Percentiles rank a stretch among this genome's conserved stretches.
These are phyloP conservation scores for Tetranychus truncatus DNA, from an alignment of 2,888 invertebrate species.

Conservation along the genomic window DNA sequence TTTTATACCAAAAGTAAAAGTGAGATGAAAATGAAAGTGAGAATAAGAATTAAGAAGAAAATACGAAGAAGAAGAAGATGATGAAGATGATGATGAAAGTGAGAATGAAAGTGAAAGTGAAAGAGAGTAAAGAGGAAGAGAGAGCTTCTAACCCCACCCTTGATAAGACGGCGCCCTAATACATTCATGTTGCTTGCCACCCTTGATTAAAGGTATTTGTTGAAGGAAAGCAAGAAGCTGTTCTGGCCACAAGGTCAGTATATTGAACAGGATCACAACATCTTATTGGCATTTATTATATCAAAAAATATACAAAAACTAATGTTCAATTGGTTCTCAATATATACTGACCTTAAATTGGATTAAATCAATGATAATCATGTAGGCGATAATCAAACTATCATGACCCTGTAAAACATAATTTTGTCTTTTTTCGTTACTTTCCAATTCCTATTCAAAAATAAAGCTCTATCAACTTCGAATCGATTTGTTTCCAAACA, in stretches of 20 bases:
- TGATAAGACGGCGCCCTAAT: not conserved
- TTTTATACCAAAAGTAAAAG: not conserved
- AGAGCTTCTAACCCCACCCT: not conserved
- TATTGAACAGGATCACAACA: not conserved
- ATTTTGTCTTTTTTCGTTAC: no score
- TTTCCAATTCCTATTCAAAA: no score
- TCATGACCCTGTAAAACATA: not conserved
- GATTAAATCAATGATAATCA: not conserved
- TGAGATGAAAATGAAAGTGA: not conserved
- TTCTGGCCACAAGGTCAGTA: not conserved
- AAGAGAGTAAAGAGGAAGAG: not conserved
- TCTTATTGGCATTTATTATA: not conserved
- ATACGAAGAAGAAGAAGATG: not conserved
- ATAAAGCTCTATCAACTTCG: no score
- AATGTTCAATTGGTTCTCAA: not conserved
- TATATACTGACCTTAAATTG: not conserved
- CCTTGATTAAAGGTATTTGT: not conserved
- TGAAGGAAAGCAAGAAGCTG: not conserved
- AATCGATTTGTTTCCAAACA: no score
- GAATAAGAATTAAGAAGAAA: not conserved
- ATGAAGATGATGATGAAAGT: not conserved
- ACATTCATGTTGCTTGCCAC: not conserved
- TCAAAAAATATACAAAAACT: not conserved
- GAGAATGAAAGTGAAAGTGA: not conserved
- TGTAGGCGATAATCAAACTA: not conserved